A percentile compares a stretch with the other conserved stretches of the same genome.
These are phyloP conservation scores for Pithys albifrons DNA, from an alignment of 2,113 vertebrate genomes.

Conservation along the genomic window DNA sequence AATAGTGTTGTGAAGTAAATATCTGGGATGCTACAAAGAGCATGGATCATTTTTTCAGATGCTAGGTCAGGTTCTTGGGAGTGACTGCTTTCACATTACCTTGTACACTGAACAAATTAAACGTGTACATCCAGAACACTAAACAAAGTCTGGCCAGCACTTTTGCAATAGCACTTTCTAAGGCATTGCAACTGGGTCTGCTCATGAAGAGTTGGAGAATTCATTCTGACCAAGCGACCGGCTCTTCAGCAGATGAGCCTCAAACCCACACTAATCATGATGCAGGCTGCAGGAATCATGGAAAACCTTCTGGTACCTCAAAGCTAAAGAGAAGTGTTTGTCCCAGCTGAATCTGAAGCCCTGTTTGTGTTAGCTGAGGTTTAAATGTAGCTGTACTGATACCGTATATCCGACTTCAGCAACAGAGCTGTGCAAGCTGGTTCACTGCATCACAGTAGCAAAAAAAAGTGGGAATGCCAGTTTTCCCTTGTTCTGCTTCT, in stretches of 20 bases:
- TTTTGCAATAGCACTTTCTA: background rate
- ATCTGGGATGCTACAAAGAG: background rate
- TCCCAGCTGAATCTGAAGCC: background rate
- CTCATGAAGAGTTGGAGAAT: rapidly evolving
- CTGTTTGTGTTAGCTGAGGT: background rate
- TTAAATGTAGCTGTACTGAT: background rate
- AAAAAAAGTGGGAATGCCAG: background rate
- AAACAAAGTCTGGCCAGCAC: rapidly evolving
- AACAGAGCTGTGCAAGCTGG: background rate
- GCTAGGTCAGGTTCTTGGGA: background rate
- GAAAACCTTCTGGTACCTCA: background rate
- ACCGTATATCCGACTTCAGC: rapidly evolving
- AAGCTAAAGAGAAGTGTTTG: background rate
- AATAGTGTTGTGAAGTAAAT: background rate
- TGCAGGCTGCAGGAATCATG: background rate
- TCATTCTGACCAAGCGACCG: background rate
- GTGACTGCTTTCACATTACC: background rate
- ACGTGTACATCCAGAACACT: background rate
- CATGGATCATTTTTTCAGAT: background rate
- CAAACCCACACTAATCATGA: background rate
- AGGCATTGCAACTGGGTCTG: rapidly evolving
- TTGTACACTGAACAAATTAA: background rate
- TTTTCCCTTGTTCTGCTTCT: background rate
- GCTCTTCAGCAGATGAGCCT: background rate
- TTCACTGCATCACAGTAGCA: background rate